A percentile compares a stretch with the other conserved stretches of the same genome.
Evolutionary conservation across 2,113 vertebrate species (phyloP).

Genomic region (Saguinus imperator): DNA sequence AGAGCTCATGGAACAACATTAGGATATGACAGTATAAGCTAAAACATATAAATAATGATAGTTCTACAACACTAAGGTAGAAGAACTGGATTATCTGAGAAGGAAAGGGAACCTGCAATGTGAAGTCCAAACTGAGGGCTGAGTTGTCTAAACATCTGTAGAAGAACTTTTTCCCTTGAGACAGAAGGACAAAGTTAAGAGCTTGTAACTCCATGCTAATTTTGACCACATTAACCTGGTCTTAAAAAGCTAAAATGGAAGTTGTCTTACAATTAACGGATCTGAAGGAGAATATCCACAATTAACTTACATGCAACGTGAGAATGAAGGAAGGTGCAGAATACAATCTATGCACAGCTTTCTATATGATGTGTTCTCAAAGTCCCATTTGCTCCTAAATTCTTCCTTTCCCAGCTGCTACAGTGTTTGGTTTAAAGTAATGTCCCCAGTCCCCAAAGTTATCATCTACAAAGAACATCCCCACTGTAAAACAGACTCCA

Average conservation of each 20-base stretch:
- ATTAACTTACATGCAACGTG: background rate
- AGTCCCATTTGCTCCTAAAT: background rate
- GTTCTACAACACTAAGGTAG: no score
- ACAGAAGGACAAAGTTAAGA: background rate
- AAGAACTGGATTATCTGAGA: background rate
- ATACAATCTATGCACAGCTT: background rate
- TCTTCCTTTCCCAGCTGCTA: background rate
- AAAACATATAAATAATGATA: background rate
- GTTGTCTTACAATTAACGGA: background rate
- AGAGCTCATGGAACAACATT: background rate
- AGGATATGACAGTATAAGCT: background rate
- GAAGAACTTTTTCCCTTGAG: background rate
- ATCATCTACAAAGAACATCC: background rate
- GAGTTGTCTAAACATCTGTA: background rate
- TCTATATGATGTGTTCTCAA: background rate
- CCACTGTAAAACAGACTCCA: background rate
- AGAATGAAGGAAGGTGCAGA: background rate
- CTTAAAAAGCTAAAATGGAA: background rate
- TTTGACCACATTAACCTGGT: background rate
- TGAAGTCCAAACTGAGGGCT: background rate
- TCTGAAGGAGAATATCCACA: background rate
- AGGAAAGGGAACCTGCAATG: background rate
- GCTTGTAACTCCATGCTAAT: background rate
- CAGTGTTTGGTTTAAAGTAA: background rate
- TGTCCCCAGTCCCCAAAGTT: background rate